These are phyloP conservation scores for Hippocampus kuda DNA, from an alignment of 2,797 vertebrate genomes.

Conservation along the genomic window DNA sequence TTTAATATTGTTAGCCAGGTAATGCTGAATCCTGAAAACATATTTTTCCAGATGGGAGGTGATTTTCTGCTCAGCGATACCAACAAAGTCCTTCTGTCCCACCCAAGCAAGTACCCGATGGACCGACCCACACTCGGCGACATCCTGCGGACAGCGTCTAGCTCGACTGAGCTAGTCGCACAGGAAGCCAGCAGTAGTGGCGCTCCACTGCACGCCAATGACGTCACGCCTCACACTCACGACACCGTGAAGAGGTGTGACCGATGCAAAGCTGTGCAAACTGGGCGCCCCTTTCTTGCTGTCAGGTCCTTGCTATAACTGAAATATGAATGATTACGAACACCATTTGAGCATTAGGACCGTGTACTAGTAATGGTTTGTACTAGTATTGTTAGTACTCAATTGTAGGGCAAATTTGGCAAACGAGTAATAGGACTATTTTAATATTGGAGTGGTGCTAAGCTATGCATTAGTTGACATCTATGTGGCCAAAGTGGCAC, in stretches of 20 bases:
- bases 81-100: slow-evolving; percentile 55
- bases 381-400: background rate
- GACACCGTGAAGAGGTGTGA: slow-evolving; percentile 43
- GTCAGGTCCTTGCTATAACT: background rate
- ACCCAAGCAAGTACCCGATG: slow-evolving; percentile 47
- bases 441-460: background rate
- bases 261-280: slow-evolving; percentile 39
- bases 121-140: slow-evolving; percentile 46
- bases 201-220: slow-evolving; percentile 47
- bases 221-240: slow-evolving; percentile 52
- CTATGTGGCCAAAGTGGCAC: background rate
- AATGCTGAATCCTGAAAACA: background rate
- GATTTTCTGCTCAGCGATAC: slow-evolving; percentile 59
- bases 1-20: background rate
- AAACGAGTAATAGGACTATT: background rate
- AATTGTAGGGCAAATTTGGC: background rate
- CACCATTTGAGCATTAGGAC: background rate
- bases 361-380: background rate
- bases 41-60: slow-evolving; percentile 60
- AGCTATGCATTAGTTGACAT: background rate
- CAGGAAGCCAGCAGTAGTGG: slow-evolving; percentile 7
- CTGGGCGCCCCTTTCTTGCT: background rate
- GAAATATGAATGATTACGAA: background rate
- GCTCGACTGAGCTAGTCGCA: background rate
- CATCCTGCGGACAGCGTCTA: slow-evolving; percentile 32